These are phyloP conservation scores for Diplazon laetatorius DNA, from an alignment of 2,888 invertebrate genomes.

Conservation along the genomic window DNA sequence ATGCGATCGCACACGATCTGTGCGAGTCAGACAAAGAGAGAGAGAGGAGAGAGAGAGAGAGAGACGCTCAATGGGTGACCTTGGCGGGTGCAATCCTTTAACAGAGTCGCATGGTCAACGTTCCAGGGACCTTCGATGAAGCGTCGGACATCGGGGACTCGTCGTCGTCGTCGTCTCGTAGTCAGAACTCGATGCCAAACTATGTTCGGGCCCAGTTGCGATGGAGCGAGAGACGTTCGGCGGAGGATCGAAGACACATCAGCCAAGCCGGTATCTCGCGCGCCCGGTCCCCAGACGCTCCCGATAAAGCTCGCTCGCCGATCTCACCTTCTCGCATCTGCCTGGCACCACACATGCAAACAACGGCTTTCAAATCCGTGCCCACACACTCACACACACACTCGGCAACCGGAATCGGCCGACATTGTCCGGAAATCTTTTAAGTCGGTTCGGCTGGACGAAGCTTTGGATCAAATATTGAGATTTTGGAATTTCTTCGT, in stretches of 20 bases:
- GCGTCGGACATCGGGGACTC: slow-evolving; percentile 50
- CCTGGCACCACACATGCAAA: slow-evolving; percentile 46
- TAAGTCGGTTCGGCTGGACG: not conserved
- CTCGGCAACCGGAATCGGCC: not conserved
- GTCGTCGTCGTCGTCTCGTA: slow-evolving; percentile 58
- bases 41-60: slow-evolving; percentile 55
- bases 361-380: not conserved
- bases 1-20: slow-evolving; percentile 48
- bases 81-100: slow-evolving; percentile 76
- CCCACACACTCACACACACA: slow-evolving; percentile 12
- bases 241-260: slow-evolving; percentile 61
- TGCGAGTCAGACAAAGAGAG: no score
- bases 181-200: slow-evolving; percentile 76
- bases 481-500: not conserved
- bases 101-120: slow-evolving; percentile 80
- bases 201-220: slow-evolving; percentile 60
- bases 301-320: slow-evolving; percentile 73
- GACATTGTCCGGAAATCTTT: slow-evolving; percentile 4
- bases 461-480: not conserved
- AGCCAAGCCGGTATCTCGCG: not conserved
- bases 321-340: slow-evolving; percentile 70
- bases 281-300: slow-evolving; percentile 72
- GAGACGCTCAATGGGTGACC: slow-evolving; percentile 73
- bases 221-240: slow-evolving; percentile 19
- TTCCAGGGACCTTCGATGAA: slow-evolving; percentile 78